Conservation (phyloP, 2,888 invertebrate species). For the Agrotis clavis region DNA sequence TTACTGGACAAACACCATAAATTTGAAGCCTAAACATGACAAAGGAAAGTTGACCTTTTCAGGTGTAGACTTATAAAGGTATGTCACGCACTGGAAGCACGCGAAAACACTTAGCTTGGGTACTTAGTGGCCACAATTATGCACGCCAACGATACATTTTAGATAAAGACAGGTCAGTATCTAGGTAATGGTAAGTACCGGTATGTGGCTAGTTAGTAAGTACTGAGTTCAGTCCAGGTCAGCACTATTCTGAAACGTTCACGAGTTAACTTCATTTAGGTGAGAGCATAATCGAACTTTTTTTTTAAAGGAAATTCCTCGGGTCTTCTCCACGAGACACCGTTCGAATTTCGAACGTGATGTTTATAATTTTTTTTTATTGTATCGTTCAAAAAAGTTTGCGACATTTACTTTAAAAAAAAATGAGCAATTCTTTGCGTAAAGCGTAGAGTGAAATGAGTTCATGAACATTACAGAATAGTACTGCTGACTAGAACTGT, state of each 20-base stretch:
- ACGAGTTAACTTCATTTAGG: too few species aligned
- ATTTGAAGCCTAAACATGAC: constrained; percentile 13
- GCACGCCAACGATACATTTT: constrained; percentile 19
- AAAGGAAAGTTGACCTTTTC: constrained; percentile 40
- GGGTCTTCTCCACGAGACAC: too few species aligned
- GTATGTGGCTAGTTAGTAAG: constrained; percentile 7
- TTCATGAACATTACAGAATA: too few species aligned
- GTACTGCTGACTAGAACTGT: not conserved
- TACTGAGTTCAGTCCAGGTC: constrained; percentile 33
- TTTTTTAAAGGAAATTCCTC: too few species aligned
- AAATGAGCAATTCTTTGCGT: too few species aligned
- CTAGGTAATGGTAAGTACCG: constrained; percentile 15
- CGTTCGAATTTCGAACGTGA: too few species aligned
- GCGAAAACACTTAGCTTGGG: constrained; percentile 46
- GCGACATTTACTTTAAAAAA: too few species aligned
- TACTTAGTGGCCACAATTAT: constrained; percentile 24
- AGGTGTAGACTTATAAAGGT: constrained; percentile 25
- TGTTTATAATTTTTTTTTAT: too few species aligned
- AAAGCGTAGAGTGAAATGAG: too few species aligned
- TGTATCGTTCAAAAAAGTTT: too few species aligned
- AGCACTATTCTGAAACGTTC: not conserved
- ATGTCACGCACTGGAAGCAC: constrained; percentile 42
- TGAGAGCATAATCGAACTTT: too few species aligned
- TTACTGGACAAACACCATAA: not conserved
- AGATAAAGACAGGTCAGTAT: constrained; percentile 31